Percentiles rank a stretch among this genome's conserved stretches.
Evolutionary conservation across 2,888 invertebrate species (phyloP).

Genomic region (Suillia variegata): DNA sequence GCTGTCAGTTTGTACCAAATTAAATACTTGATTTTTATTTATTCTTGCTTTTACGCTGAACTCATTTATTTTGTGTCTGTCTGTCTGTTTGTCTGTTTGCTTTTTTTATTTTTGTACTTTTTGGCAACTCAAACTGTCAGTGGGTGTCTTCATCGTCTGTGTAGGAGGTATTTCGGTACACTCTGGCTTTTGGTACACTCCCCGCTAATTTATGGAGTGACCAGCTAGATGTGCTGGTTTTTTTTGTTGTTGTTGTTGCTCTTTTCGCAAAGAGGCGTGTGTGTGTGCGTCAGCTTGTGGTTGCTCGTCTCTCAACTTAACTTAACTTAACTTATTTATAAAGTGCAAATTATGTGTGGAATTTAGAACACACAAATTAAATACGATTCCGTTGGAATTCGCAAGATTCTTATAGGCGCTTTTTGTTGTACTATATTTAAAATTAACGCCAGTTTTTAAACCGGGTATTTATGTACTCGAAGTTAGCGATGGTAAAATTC

Average conservation of each 20-base stretch:
- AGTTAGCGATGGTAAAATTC: too few relatives aligned
- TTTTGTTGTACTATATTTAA: too few relatives aligned
- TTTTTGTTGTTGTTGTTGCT: not conserved
- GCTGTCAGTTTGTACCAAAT: slow-evolving; percentile 43
- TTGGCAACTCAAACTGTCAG: not conserved
- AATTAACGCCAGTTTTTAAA: too few relatives aligned
- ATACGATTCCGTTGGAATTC: too few relatives aligned
- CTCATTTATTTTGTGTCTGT: not conserved
- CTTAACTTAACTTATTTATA: too few relatives aligned
- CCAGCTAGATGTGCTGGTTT: slow-evolving; percentile 41
- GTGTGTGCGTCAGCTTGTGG: too few relatives aligned
- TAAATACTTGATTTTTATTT: slow-evolving; percentile 48
- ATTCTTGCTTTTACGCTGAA: not conserved
- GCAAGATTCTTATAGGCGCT: too few relatives aligned
- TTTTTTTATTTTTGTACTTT: not conserved
- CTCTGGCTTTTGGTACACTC: slow-evolving; percentile 41
- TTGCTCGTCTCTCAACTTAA: too few relatives aligned
- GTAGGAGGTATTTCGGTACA: slow-evolving; percentile 25
- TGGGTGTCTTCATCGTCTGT: slow-evolving; percentile 21
- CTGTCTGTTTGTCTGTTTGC: not conserved
- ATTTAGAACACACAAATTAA: too few relatives aligned
- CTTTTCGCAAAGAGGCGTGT: too few relatives aligned
- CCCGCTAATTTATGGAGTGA: slow-evolving; percentile 56
- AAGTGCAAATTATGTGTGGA: too few relatives aligned
- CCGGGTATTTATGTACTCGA: too few relatives aligned